These are phyloP conservation scores for Oryzias dopingdopingensis DNA, from an alignment of 2,797 vertebrate genomes.

Conservation along the genomic window DNA sequence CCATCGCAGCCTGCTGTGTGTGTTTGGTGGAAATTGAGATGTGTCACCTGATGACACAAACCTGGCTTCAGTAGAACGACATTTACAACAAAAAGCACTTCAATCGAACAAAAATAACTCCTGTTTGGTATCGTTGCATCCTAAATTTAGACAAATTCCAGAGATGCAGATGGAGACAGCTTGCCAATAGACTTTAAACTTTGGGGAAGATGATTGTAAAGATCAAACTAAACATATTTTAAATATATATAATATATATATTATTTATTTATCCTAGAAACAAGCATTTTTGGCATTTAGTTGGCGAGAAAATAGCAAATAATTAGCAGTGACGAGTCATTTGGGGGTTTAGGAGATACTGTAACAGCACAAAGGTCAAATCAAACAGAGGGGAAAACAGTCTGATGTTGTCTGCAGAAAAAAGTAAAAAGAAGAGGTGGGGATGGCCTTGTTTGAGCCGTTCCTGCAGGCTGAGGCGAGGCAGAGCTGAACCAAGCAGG, in stretches of 20 bases:
- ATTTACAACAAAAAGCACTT: neutral
- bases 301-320: neutral
- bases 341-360: conserved; percentile 28
- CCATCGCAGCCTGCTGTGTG: conserved; percentile 15
- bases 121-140: too few relatives aligned
- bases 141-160: conserved; percentile 29
- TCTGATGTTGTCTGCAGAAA: conserved; percentile 45
- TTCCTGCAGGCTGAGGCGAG: conserved; percentile 52
- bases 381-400: conserved; percentile 35
- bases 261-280: conserved; percentile 4
- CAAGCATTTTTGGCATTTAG: conserved; percentile 33
- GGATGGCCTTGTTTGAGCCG: conserved; percentile 40
- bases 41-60: conserved; percentile 38
- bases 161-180: conserved; percentile 25
- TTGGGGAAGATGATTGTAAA: too few relatives aligned
- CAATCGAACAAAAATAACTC: conserved; percentile 19
- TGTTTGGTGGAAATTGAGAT: conserved; percentile 19
- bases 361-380: conserved; percentile 30
- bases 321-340: conserved; percentile 26
- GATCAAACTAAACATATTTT: too few relatives aligned
- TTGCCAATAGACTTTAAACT: neutral
- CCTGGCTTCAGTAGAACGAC: conserved; percentile 23
- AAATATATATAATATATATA: too few relatives aligned
- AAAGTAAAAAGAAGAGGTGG: conserved; percentile 1
- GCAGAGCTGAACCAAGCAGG: conserved; percentile 55